Conservation (phyloP, 2,797 vertebrate genomes). For the Crax fasciolata region DNA sequence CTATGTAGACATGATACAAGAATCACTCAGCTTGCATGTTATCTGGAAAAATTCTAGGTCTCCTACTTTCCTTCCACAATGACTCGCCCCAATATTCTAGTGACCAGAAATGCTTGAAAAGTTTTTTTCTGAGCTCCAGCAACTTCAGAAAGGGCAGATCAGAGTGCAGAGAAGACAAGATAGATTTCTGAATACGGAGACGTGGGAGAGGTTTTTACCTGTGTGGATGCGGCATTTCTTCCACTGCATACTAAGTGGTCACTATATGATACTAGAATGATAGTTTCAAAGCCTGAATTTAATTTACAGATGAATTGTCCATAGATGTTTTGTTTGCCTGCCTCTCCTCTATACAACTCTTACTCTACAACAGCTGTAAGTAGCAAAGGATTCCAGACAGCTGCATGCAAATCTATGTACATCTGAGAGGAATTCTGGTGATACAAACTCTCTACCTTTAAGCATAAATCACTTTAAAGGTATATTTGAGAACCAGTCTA, state of each 20-base stretch:
- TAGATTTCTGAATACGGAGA: neutral
- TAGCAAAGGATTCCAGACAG: neutral
- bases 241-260: neutral
- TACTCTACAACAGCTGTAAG: neutral
- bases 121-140: neutral
- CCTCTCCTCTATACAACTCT: neutral
- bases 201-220: neutral
- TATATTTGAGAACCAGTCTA: neutral
- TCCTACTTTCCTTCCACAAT: neutral
- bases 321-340: neutral
- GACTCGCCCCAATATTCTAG: neutral
- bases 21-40: neutral
- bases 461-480: neutral
- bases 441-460: neutral
- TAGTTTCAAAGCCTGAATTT: neutral
- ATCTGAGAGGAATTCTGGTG: neutral
- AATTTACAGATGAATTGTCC: neutral
- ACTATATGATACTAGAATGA: neutral
- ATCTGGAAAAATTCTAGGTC: neutral
- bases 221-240: neutral
- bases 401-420: neutral
- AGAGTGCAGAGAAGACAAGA: neutral
- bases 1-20: rapidly evolving
- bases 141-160: neutral
- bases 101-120: neutral